Evolutionary conservation across 1,140 invertebrate species (phyloP), one percentile per base, ranked within the genome.

Genomic region (Zaprionus davidi): DNA sequence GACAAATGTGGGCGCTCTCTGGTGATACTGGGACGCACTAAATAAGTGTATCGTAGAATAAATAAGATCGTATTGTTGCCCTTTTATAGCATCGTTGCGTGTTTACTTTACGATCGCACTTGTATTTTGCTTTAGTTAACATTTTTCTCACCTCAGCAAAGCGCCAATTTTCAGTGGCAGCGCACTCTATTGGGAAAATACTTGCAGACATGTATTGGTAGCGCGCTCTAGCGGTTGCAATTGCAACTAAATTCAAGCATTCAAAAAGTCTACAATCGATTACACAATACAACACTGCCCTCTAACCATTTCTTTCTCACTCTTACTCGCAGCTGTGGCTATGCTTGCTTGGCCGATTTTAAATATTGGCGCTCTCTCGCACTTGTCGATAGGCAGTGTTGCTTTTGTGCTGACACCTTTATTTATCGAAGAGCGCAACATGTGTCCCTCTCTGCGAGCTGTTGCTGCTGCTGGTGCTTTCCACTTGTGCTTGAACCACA

Each of bases 391-490:
- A 53, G 26, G 24, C 24, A 28, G 41, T 13, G 57, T 46, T 60
- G 20, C 24, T 44, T 44, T 46, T 24, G 17, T 20, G 15, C 46
- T 12, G 2, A 1, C 56, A 15, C 56, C 46, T 44, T 49, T 22
- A 34, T 51, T 63, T 26, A 63, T 49, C 60, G 44, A 17, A 38
- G 65, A 67, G 55, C 65, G 65, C 55, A 67, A 67, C 65, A 58
- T 58, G 55, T 67, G 41, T 13, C 55, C 22, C 34, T 36, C 63
- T 64, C 34, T 38, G 31, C 28, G 15, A 9, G 44, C 7, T 34
- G 31, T 34, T 34, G 31, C 22, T 11, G 56, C 34, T 62, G 49
- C 49, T 60, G 68, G 58, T 38, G 71, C 58, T 55, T 62, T 49
- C 15, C 49, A 62, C 49, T 53, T 41, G 58, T 69, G 59, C 55